Evolutionary conservation across 2,797 vertebrate genomes (phyloP).

Genomic region (Falco peregrinus): DNA sequence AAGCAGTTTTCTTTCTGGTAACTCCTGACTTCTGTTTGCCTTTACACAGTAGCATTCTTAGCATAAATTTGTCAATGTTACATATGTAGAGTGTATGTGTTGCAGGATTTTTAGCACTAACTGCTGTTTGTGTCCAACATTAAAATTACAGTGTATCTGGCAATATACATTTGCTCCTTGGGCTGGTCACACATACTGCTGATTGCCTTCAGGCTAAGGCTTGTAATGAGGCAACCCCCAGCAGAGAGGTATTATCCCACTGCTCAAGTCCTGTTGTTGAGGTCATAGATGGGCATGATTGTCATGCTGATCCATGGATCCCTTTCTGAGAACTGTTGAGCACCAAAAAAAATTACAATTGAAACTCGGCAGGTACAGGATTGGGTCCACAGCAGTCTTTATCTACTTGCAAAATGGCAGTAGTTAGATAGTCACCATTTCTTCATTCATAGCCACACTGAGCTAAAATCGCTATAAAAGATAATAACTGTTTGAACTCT

Average conservation of each 20-base stretch:
- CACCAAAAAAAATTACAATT: not conserved
- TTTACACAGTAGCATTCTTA: not conserved
- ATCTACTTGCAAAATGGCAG: not conserved
- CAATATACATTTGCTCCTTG: not conserved
- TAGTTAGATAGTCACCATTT: not conserved
- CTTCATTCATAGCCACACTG: not conserved
- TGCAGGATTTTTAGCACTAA: not conserved
- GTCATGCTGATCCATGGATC: not conserved
- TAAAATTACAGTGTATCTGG: not conserved
- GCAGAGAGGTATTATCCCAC: not conserved
- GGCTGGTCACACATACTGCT: not conserved
- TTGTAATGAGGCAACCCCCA: not conserved
- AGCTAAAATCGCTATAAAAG: not conserved
- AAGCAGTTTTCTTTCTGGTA: not conserved
- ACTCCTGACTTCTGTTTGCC: not conserved
- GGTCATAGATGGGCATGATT: not conserved
- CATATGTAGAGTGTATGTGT: not conserved
- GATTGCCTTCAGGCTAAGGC: not conserved
- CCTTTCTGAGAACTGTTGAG: not conserved
- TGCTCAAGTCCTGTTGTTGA: not conserved
- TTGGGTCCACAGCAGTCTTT: not conserved
- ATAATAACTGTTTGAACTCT: constrained; percentile 38
- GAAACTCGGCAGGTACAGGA: not conserved
- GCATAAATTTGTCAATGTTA: not conserved
- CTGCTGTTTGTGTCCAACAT: not conserved